Percentiles rank a stretch among this genome's conserved stretches.
phyloP scores from a whole-genome alignment of 2,888 invertebrate species.

The Spisula solida region DNA sequence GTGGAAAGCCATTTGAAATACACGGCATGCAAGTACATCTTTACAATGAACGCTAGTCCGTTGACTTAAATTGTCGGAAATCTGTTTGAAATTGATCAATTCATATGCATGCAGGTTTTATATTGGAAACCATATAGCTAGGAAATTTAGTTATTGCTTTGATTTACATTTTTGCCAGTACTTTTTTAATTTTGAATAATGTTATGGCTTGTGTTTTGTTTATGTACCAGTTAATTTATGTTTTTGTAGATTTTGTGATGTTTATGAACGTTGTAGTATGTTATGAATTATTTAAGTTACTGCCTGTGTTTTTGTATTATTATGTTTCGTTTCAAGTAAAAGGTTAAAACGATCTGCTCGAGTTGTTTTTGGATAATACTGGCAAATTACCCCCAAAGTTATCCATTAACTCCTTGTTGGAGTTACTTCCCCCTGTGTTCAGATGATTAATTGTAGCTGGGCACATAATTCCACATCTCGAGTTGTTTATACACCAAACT shows the following conservation, averaged over 20 bases:
- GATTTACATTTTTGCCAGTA: not conserved
- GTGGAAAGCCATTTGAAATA: no score
- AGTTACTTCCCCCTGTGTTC: no score
- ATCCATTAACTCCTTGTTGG: no score
- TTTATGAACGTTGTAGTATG: not conserved
- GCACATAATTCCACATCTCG: no score
- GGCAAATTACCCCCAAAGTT: no score
- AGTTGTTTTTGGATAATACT: not conserved
- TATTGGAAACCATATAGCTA: no score
- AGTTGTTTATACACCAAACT: not conserved
- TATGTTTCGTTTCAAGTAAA: constrained; percentile 21
- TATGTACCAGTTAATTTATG: not conserved
- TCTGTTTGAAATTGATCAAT: no score
- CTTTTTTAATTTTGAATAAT: constrained; percentile 1
- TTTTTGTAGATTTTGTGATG: not conserved
- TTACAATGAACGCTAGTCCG: no score
- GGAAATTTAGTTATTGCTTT: not conserved
- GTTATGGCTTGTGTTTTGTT: not conserved
- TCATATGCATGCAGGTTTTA: no score
- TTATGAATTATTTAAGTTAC: constrained; percentile 24
- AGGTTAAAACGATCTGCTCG: not conserved
- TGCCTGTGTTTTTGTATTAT: not conserved
- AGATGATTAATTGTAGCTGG: no score
- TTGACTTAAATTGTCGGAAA: no score
- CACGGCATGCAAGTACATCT: no score